Percentiles rank a stretch among this genome's conserved stretches.
These are phyloP conservation scores for Prietella phreatophila DNA, from an alignment of 2,113 vertebrate genomes.

Conservation along the genomic window DNA sequence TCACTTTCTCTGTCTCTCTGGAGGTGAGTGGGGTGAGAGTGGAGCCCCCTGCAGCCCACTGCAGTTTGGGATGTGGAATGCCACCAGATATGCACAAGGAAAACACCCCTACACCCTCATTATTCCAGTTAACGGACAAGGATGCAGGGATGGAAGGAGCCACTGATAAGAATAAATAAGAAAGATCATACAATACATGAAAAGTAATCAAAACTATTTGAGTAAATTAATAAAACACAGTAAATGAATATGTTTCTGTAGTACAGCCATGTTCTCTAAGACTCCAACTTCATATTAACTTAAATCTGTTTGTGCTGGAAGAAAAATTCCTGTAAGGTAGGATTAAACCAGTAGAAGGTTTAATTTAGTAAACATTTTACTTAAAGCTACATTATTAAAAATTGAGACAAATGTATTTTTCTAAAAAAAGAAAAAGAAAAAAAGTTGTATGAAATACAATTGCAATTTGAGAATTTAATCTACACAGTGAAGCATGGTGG, in stretches of 20 bases:
- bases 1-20: constrained; percentile 65
- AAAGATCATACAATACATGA: neutral
- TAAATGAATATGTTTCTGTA: neutral
- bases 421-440: neutral
- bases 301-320: neutral
- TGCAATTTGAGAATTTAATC: neutral
- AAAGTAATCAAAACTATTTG: neutral
- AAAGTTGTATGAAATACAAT: neutral
- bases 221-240: neutral
- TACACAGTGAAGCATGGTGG: neutral
- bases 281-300: neutral
- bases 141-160: constrained; percentile 66
- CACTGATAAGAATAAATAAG: constrained; percentile 51
- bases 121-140: constrained; percentile 69
- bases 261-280: neutral
- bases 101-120: constrained; percentile 71
- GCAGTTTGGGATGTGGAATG: constrained; percentile 60
- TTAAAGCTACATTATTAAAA: neutral
- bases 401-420: neutral
- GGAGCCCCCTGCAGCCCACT: constrained; percentile 72
- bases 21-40: constrained; percentile 63
- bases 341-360: neutral
- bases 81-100: constrained; percentile 68
- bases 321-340: neutral
- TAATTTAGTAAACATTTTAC: neutral